Evolutionary conservation across 2,888 invertebrate genomes (phyloP), one percentile per base, ranked within the genome.

Genomic region (Chromoteleia sp.): DNA sequence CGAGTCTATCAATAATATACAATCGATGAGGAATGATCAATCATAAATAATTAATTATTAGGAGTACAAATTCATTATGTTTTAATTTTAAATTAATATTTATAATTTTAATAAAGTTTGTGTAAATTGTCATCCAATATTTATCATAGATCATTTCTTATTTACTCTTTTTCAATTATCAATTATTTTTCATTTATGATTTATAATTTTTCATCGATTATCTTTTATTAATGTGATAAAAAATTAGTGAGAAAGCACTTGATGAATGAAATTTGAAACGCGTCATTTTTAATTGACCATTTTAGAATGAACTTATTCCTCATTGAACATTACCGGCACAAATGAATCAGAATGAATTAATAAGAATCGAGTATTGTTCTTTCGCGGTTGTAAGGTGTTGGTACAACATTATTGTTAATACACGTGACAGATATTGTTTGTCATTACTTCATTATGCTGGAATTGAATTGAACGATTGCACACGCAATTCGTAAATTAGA

Each of bases 401-500:
- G 7, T 29, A 4, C 12, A 25, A 19, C 36, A 43, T 54, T 54
- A 48, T 30, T 54, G 1, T 52, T 19, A 39, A 50, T 29, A 5
- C 12, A 41, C 3, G 36, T 39, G 41, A 45, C 41, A 12, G 29
- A 74, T 25, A 45, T 33, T 45, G 25, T 68, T 71, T 59, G 65
- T 63, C 71, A 58, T 65, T 78, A 43, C 56, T 59, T 17, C 50
- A 67, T 78, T 52, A 43, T 39, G 73, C 14, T 58, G 65, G 43
- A 65, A 65, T 56, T 43, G 56, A 63, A 43, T 56, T 43, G 19
- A 67, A 59, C 30, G 29, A 59, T 15, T 29, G 59, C 41, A 33
- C 30, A 12, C 25, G 63, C 36, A 63, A 63, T 68, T 82, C 41
- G 82, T 48, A 65, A 75, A 75, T 82, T 45, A 48, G 56, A 65